Conservation (phyloP, 2,888 invertebrate species). For the Drosophila anceps region DNA sequence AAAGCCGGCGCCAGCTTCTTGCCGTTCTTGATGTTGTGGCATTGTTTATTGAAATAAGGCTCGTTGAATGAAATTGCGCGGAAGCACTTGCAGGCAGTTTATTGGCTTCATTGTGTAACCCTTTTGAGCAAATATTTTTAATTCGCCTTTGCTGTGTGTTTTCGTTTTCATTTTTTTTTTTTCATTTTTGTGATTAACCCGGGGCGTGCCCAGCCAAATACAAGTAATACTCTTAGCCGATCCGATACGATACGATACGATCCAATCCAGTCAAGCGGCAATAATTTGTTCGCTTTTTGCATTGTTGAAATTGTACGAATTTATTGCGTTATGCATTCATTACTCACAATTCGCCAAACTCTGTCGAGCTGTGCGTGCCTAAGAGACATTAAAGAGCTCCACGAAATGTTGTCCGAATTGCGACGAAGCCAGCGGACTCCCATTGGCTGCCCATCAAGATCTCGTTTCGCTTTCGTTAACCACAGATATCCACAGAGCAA, state of each 20-base stretch:
- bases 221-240: constrained; percentile 33
- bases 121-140: constrained; percentile 50
- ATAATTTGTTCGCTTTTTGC: constrained; percentile 70
- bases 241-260: constrained; percentile 37
- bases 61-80: constrained; percentile 74
- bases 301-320: constrained; percentile 75
- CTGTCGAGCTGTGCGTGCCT: constrained; percentile 60
- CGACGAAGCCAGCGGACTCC: constrained; percentile 50
- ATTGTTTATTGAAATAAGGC: constrained; percentile 59
- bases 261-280: constrained; percentile 70
- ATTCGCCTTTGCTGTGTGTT: constrained; percentile 4
- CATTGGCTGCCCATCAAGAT: constrained; percentile 59
- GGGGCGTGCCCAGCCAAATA: constrained; percentile 52
- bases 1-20: constrained; percentile 55
- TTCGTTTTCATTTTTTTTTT: not conserved
- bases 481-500: constrained; percentile 17
- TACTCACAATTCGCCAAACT: constrained; percentile 45
- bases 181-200: constrained; percentile 46
- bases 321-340: constrained; percentile 68
- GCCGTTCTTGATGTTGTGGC: constrained; percentile 54
- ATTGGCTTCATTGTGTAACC: constrained; percentile 78
- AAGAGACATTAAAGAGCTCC: constrained; percentile 59
- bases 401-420: constrained; percentile 65
- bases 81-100: constrained; percentile 80
- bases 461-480: constrained; percentile 65